A percentile compares a stretch with the other conserved stretches of the same genome.
These are phyloP conservation scores for Abscondita cerata DNA, from an alignment of 2,888 invertebrate species.

Conservation along the genomic window DNA sequence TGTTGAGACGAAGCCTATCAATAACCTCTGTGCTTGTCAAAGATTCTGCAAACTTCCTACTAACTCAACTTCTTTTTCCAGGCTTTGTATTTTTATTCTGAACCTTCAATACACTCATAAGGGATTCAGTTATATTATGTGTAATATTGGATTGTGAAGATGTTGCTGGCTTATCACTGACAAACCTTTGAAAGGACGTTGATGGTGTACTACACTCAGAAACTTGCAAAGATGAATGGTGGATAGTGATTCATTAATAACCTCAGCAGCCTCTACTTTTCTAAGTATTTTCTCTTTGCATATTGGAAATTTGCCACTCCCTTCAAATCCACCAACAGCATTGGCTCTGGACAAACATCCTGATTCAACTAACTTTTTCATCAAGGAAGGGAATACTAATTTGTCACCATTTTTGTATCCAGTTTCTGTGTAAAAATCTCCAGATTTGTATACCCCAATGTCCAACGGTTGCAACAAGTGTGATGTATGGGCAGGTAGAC, in stretches of 20 bases:
- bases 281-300: constrained; percentile 1
- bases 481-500: constrained; percentile 18
- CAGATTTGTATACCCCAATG: constrained; percentile 28
- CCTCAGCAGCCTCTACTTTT: neutral
- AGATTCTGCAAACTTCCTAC: constrained; percentile 8
- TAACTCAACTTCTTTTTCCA: neutral
- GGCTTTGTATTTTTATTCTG: neutral
- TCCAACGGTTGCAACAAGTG: constrained; percentile 19
- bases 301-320: constrained; percentile 20
- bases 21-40: constrained; percentile 8
- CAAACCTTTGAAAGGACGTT: too few species aligned
- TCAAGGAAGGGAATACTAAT: too few species aligned
- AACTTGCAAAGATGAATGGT: too few species aligned
- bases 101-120: too few species aligned
- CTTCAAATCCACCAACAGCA: constrained; percentile 29
- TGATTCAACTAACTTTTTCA: too few species aligned
- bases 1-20: constrained; percentile 7
- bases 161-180: too few species aligned
- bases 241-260: too few species aligned
- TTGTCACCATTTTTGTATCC: constrained; percentile 31
- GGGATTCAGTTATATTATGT: too few species aligned
- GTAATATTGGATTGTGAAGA: too few species aligned
- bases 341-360: constrained; percentile 28
- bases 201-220: too few species aligned
- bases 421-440: constrained; percentile 21